phyloP scores from a whole-genome alignment of 2,888 invertebrate species.

The Tetragonula carbonaria region DNA sequence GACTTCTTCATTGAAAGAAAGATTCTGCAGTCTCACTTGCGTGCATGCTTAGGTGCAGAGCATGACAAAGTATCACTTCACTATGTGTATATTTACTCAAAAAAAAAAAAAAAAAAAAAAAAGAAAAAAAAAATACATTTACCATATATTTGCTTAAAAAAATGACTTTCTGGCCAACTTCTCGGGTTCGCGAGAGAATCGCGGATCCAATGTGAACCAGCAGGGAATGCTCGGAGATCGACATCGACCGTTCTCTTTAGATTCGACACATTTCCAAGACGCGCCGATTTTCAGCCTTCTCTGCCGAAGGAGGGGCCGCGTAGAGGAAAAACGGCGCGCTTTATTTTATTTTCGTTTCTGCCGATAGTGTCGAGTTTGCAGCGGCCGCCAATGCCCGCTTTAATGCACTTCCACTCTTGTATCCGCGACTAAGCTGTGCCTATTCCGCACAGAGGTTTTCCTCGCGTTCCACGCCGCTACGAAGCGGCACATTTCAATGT shows the following conservation, averaged over 20 bases:
- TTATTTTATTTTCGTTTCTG: constrained; percentile 62
- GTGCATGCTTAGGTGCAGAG: no score
- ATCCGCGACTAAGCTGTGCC: constrained; percentile 59
- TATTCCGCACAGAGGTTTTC: constrained; percentile 50
- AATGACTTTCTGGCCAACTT: no score
- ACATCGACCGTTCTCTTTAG: neutral
- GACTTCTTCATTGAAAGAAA: no score
- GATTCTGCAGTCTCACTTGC: no score
- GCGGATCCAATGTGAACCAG: neutral
- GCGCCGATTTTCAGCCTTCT: neutral
- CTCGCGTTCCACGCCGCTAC: constrained; percentile 33
- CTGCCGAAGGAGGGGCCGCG: no score
- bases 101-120: no score
- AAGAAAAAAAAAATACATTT: no score
- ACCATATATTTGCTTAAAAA: no score
- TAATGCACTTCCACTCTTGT: constrained; percentile 63
- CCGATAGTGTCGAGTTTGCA: constrained; percentile 55
- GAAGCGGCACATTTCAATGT: constrained; percentile 46
- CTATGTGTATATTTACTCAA: no score
- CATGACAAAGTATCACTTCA: no score
- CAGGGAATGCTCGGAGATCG: no score
- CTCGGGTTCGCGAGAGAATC: no score
- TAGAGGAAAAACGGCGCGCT: constrained; percentile 32
- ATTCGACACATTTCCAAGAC: neutral
- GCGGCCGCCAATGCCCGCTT: constrained; percentile 53